Evolutionary conservation across 2,888 invertebrate species (phyloP), one percentile per base, ranked within the genome.

Genomic region (Invenusta paracnida): DNA sequence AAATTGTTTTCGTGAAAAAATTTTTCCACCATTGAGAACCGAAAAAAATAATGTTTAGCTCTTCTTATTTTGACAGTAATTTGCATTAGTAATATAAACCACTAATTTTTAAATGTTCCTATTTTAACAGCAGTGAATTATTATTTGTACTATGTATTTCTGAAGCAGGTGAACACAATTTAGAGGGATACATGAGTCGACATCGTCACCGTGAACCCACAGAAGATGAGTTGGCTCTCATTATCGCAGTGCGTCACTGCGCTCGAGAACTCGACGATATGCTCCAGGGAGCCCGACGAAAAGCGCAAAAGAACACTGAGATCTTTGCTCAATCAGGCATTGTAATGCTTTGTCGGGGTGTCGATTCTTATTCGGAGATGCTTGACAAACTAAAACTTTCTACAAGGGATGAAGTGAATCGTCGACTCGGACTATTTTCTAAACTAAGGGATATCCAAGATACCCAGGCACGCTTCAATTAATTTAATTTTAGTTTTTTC

Each of bases 191-290:
- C n/a, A 48, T 48, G 48, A 48, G 48, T 48, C 48, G 48, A 17
- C 48, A 48, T 17, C 48, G 48, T 17, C 48, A 82, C 2, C 27
- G 82, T 11, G 82, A 82, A n/a, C 29, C 29, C 27, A 82, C 1
- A 1, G 82, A 82, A 17, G 82, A 82, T 2, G 82, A 82, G 29
- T 2, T 29, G 17, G 82, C 82, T 17, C 29, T 82, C 2, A 29
- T 82, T 82, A 29, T 82, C 29, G 25, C 82, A 29, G 82, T 82
- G 1, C 27, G 29, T 11, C 82, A 82, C 29, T 82, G 82, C 29
- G 82, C 82, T 13, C 27, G 82, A 29, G 82, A 82, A 82, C 82
- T 82, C 11, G 27, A 27, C n/a, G 82, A 82, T 29, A 82, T 82
- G 11, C 82, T 82, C 13, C 82, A 82, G 29, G 82, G 82, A 13